Evolutionary conservation across 2,113 vertebrate species (phyloP).

Genomic region (Eudorcas thomsonii): DNA sequence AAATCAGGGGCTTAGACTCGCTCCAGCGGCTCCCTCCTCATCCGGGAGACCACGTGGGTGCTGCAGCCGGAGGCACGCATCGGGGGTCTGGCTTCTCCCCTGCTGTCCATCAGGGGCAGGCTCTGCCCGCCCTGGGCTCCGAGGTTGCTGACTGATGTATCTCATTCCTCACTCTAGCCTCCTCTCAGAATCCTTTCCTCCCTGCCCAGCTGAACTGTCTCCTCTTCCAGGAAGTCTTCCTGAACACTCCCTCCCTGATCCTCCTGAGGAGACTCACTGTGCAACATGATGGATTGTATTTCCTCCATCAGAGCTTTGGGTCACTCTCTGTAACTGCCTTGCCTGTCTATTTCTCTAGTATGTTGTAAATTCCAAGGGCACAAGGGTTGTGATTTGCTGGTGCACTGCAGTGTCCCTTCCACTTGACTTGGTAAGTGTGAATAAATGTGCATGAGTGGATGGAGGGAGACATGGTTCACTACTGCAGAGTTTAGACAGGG

Average conservation of each 20-base stretch:
- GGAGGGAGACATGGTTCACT: neutral
- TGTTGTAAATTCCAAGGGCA: rapidly evolving
- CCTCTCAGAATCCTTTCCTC: neutral
- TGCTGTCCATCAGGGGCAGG: rapidly evolving
- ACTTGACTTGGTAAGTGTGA: neutral
- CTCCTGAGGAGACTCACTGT: no score
- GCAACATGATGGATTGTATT: no score
- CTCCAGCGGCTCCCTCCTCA: neutral
- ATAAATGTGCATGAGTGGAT: neutral
- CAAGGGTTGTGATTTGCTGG: neutral
- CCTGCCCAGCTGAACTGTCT: neutral
- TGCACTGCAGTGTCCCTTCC: rapidly evolving
- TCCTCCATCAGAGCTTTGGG: neutral
- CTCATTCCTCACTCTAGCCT: neutral
- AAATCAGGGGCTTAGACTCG: neutral
- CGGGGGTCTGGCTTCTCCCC: neutral
- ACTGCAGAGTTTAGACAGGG: neutral
- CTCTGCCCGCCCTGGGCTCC: neutral
- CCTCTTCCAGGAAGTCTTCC: neutral
- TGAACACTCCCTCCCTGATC: rapidly evolving
- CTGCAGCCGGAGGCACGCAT: neutral
- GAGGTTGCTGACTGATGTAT: neutral
- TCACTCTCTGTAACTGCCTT: neutral
- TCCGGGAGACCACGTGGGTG: rapidly evolving
- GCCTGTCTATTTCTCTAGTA: neutral